Conservation (phyloP, 2,888 invertebrate species). For the Andricus curvator region DNA sequence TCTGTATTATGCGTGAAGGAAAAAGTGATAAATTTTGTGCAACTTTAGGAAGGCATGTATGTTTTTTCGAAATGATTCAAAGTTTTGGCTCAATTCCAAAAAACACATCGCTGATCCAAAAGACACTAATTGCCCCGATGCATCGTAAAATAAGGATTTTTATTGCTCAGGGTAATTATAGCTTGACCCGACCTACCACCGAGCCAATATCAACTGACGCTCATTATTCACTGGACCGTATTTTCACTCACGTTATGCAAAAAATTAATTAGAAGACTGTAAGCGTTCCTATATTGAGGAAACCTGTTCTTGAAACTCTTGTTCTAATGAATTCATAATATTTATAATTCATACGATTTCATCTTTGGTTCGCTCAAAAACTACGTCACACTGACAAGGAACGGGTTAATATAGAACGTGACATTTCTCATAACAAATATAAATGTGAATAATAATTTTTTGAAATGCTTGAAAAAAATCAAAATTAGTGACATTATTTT, state of each 20-base stretch:
- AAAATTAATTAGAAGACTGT: not conserved
- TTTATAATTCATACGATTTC: no score
- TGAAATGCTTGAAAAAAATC: no score
- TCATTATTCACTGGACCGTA: conserved; percentile 17
- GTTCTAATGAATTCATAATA: not conserved
- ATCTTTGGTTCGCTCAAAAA: no score
- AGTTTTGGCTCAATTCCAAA: conserved; percentile 66
- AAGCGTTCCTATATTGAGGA: not conserved
- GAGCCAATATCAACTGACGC: conserved; percentile 34
- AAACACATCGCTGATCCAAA: conserved; percentile 68
- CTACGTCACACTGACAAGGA: no score
- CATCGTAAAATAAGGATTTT: conserved; percentile 66
- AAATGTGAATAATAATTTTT: no score
- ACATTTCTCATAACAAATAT: no score
- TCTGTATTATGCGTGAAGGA: not conserved
- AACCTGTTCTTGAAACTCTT: not conserved
- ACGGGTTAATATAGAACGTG: no score
- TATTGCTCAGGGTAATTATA: conserved; percentile 65
- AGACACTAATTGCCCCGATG: conserved; percentile 59
- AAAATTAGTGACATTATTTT: no score
- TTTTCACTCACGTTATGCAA: not conserved
- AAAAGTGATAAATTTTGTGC: not conserved
- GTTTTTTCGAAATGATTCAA: conserved; percentile 42
- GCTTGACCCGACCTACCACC: conserved; percentile 35
- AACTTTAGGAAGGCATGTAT: not conserved